phyloP scores from a whole-genome alignment of 2,113 vertebrate species.

The Phyllopteryx taeniolatus region DNA sequence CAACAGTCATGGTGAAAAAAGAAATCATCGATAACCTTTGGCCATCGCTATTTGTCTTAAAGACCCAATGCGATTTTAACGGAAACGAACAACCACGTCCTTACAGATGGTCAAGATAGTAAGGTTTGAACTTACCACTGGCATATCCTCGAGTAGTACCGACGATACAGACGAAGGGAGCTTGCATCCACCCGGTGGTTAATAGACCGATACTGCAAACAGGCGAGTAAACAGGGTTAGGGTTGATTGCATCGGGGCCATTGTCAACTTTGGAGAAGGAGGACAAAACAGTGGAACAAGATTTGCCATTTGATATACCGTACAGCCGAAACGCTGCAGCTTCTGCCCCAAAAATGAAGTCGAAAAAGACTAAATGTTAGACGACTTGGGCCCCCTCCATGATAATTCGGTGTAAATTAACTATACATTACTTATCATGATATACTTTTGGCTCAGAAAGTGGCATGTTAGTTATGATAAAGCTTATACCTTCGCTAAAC shows the following conservation, averaged over 20 bases:
- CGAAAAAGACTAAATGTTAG: not conserved
- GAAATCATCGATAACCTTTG: too few relatives aligned
- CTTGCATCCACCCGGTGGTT: conserved; percentile 85
- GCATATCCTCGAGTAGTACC: conserved; percentile 85
- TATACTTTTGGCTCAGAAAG: not conserved
- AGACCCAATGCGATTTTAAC: not conserved
- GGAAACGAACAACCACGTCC: too few relatives aligned
- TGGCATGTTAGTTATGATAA: not conserved
- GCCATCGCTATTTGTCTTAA: too few relatives aligned
- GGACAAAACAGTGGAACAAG: not conserved
- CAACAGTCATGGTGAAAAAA: too few relatives aligned
- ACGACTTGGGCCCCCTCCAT: too few relatives aligned
- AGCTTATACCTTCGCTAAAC: not conserved
- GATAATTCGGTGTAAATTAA: too few relatives aligned
- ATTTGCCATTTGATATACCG: not conserved
- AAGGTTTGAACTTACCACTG: conserved; percentile 81
- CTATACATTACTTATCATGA: not conserved
- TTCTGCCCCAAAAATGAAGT: not conserved
- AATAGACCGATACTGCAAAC: conserved; percentile 88
- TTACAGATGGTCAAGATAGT: not conserved
- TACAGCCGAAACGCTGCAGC: not conserved
- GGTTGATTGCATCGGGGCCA: too few relatives aligned
- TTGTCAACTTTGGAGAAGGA: not conserved
- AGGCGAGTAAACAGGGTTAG: not conserved
- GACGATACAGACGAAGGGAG: conserved; percentile 85